Conservation (phyloP, 2,888 invertebrate species). For the Arctia plantaginis region DNA sequence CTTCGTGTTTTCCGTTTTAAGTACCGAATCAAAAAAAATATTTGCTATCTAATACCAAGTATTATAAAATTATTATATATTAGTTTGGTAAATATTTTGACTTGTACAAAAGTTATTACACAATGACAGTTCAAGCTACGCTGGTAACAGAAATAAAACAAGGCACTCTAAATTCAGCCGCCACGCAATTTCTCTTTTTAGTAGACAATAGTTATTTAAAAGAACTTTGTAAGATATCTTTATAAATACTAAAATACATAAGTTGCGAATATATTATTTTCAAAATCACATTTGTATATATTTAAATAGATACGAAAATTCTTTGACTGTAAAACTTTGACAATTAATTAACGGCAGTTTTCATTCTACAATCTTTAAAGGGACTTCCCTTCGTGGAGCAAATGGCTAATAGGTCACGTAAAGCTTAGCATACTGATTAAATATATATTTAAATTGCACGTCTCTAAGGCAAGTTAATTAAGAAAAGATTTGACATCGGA, state of each 20-base stretch:
- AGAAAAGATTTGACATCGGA: slow-evolving; percentile 6
- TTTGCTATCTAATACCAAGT: neutral
- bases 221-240: too few species aligned
- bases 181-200: too few species aligned
- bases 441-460: slow-evolving; percentile 20
- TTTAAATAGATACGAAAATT: neutral
- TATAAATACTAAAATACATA: neutral
- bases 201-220: too few species aligned
- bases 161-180: neutral
- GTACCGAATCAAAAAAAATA: neutral
- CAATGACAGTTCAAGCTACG: too few species aligned
- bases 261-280: neutral
- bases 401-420: slow-evolving; percentile 23
- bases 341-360: slow-evolving; percentile 15
- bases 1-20: neutral
- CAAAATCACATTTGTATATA: neutral
- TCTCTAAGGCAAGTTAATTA: slow-evolving; percentile 13
- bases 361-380: slow-evolving; percentile 13
- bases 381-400: neutral
- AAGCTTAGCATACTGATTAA: slow-evolving; percentile 23
- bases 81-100: too few species aligned
- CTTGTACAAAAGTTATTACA: too few species aligned
- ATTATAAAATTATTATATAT: too few species aligned
- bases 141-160: too few species aligned
- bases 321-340: slow-evolving; percentile 2